Percentiles rank a stretch among this genome's conserved stretches.
phyloP scores from a whole-genome alignment of 1,140 invertebrate species.

The Bombus sibiricus region DNA sequence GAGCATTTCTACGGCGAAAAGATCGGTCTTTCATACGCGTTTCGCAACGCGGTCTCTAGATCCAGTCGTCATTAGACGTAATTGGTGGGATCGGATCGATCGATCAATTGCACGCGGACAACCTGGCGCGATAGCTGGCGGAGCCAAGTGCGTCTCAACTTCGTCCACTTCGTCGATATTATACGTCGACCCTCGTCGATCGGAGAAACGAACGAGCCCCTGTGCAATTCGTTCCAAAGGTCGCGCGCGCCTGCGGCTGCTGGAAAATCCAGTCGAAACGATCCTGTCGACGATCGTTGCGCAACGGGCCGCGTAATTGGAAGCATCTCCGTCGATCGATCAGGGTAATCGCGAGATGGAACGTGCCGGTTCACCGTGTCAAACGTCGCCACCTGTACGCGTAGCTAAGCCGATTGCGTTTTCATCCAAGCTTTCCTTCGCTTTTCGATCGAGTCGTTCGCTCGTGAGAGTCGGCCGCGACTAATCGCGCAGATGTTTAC shows the following conservation, averaged over 20 bases:
- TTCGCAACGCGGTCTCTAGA: constrained; percentile 19
- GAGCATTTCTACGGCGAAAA: not conserved
- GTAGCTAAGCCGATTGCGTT: constrained; percentile 75
- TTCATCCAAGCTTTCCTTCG: constrained; percentile 63
- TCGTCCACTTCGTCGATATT: not conserved
- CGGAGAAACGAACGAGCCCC: not conserved
- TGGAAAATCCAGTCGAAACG: constrained; percentile 25
- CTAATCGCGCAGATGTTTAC: constrained; percentile 23
- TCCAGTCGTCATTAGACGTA: constrained; percentile 35
- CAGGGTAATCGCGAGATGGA: constrained; percentile 29
- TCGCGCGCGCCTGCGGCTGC: not conserved
- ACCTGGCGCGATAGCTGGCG: not conserved
- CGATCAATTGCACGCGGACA: constrained; percentile 36
- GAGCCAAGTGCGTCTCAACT: not conserved
- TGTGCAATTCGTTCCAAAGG: constrained; percentile 32
- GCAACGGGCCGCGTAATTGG: constrained; percentile 44
- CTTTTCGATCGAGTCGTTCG: constrained; percentile 73
- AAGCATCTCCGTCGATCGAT: constrained; percentile 37
- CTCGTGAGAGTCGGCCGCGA: constrained; percentile 11
- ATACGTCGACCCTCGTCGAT: not conserved
- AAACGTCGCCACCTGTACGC: constrained; percentile 74
- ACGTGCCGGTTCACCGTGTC: constrained; percentile 52
- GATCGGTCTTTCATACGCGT: not conserved
- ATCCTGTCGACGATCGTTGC: constrained; percentile 29
- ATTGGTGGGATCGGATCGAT: constrained; percentile 44